phyloP scores from a whole-genome alignment of 2,888 invertebrate species.

The Euplagia quadripunctaria region DNA sequence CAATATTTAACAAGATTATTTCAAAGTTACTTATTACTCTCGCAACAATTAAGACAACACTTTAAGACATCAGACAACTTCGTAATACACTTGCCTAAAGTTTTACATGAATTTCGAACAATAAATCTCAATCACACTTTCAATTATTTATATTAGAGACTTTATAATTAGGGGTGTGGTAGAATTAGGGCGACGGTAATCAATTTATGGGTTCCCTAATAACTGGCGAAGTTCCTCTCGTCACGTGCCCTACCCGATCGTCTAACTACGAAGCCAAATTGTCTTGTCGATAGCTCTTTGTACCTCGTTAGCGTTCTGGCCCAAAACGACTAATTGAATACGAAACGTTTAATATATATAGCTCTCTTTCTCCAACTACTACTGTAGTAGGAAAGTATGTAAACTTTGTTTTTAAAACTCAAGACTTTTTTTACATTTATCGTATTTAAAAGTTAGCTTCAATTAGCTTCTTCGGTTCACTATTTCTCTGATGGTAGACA shows the following conservation, averaged over 20 bases:
- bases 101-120: constrained; percentile 36
- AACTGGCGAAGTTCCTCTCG: constrained; percentile 46
- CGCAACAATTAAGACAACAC: background rate
- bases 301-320: constrained; percentile 56
- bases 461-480: too few species aligned
- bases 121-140: constrained; percentile 50
- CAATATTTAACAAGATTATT: background rate
- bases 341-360: background rate
- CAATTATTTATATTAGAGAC: constrained; percentile 57
- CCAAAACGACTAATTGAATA: constrained; percentile 58
- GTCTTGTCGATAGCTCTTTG: constrained; percentile 51
- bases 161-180: constrained; percentile 44
- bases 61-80: background rate
- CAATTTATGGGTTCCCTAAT: constrained; percentile 54
- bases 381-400: too few species aligned
- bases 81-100: constrained; percentile 2
- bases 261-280: constrained; percentile 54
- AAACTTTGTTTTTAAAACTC: too few species aligned
- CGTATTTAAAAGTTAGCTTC: too few species aligned
- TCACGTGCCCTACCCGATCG: constrained; percentile 48
- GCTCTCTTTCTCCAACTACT: background rate
- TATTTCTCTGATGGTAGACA: too few species aligned
- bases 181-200: constrained; percentile 51
- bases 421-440: too few species aligned
- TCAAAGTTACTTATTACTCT: background rate